These are phyloP conservation scores for Oreamnos americanus DNA, from an alignment of 2,113 vertebrate genomes.

Conservation along the genomic window DNA sequence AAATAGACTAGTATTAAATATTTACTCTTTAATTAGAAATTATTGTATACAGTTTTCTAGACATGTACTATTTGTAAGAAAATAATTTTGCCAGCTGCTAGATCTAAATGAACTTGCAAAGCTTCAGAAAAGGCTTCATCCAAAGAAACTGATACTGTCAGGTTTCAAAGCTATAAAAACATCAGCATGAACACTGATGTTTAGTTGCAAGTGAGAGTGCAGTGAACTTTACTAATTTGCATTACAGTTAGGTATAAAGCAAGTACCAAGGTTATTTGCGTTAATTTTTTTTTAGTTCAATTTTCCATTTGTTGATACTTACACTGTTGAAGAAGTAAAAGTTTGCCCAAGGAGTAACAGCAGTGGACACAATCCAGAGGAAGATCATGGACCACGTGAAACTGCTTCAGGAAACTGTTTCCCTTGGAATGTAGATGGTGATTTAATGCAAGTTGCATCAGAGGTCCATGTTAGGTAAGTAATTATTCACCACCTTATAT, in stretches of 20 bases:
- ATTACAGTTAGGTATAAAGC: neutral
- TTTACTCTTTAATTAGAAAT: neutral
- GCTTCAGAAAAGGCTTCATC: neutral
- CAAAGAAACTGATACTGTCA: neutral
- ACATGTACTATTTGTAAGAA: neutral
- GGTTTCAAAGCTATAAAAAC: neutral
- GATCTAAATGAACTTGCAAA: neutral
- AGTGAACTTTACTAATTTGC: conserved; percentile 17
- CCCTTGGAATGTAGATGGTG: conserved; percentile 90
- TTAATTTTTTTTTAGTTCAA: conserved; percentile 84
- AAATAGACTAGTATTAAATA: neutral
- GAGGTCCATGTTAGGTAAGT: conserved; percentile 85
- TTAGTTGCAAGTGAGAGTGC: neutral
- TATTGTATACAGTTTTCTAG: neutral
- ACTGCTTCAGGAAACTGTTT: conserved; percentile 75
- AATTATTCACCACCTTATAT: neutral
- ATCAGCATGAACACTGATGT: neutral
- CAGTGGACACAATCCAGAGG: conserved; percentile 49
- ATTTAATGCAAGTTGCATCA: conserved; percentile 83
- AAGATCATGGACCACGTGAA: conserved; percentile 41
- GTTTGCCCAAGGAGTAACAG: conserved; percentile 68
- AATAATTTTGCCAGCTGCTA: neutral
- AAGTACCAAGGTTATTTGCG: neutral
- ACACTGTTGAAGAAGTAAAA: conserved; percentile 85
- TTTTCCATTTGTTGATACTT: conserved; percentile 90